Evolutionary conservation across 2,888 invertebrate species (phyloP).

Genomic region (Yponomeuta sedellus): DNA sequence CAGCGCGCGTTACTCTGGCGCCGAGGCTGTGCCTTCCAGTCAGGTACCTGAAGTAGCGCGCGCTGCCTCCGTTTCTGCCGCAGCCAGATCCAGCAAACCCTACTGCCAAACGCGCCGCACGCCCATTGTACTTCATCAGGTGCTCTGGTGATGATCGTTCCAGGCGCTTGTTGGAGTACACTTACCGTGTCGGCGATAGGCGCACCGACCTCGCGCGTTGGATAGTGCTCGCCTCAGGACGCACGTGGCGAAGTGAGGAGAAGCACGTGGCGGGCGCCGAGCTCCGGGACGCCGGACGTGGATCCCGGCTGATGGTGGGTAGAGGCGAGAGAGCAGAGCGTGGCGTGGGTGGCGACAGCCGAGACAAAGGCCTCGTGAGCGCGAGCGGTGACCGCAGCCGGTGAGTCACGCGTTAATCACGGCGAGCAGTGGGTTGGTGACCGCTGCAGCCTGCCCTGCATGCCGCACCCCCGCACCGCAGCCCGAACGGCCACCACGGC

Average conservation of each 20-base stretch:
- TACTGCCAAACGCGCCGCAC: slow-evolving; percentile 82
- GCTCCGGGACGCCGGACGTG: neutral
- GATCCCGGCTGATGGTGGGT: slow-evolving; percentile 26
- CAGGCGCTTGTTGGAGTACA: slow-evolving; percentile 99
- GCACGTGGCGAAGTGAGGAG: slow-evolving; percentile 18
- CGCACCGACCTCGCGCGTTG: slow-evolving; percentile 26
- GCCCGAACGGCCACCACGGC: slow-evolving; percentile 43
- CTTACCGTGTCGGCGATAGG: slow-evolving; percentile 89
- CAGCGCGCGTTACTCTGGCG: slow-evolving; percentile 92
- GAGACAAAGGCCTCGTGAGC: slow-evolving; percentile 41
- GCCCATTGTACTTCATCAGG: slow-evolving; percentile 99
- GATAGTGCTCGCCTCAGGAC: slow-evolving; percentile 16
- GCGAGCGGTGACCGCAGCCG: slow-evolving; percentile 33
- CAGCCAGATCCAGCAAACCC: slow-evolving; percentile 23
- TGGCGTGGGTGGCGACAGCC: slow-evolving; percentile 31
- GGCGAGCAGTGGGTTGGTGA: slow-evolving; percentile 28
- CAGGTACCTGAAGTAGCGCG: slow-evolving; percentile 99
- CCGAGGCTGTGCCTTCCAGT: slow-evolving; percentile 88
- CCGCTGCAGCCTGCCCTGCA: slow-evolving; percentile 49
- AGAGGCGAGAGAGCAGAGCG: slow-evolving; percentile 38
- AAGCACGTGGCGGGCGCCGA: slow-evolving; percentile 21
- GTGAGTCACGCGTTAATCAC: slow-evolving; percentile 57
- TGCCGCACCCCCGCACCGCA: slow-evolving; percentile 45
- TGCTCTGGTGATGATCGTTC: slow-evolving; percentile 95
- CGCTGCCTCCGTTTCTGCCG: slow-evolving; percentile 79